Percentiles rank a stretch among this genome's conserved stretches.
These are phyloP conservation scores for Hypothenemus hampei DNA, from an alignment of 1,140 invertebrate genomes.

Conservation along the genomic window DNA sequence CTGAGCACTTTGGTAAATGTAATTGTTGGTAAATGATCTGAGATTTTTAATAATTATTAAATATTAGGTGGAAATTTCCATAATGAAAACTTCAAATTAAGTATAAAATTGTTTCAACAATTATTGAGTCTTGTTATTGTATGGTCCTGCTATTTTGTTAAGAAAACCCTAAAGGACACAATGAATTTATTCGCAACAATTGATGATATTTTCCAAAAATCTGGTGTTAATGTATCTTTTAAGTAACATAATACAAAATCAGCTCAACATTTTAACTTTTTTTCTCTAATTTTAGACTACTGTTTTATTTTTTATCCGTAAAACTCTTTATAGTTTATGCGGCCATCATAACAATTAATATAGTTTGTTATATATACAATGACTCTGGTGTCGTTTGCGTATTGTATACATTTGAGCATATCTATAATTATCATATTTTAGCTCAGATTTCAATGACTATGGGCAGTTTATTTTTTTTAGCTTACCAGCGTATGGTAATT, in stretches of 20 bases:
- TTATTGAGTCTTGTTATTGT: conserved; percentile 1
- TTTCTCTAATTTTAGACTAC: neutral
- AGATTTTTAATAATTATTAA: neutral
- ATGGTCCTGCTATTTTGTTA: conserved; percentile 4
- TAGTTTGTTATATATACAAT: neutral
- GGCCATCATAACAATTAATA: conserved; percentile 2
- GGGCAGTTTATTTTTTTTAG: conserved; percentile 1
- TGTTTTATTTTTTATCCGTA: neutral
- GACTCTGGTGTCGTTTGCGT: neutral
- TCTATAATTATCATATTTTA: conserved; percentile 10
- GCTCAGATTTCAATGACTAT: conserved; percentile 5
- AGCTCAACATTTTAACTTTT: neutral
- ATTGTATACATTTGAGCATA: neutral
- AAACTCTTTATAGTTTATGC: neutral
- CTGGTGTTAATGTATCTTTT: no score
- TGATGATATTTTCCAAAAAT: conserved; percentile 5
- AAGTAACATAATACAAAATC: neutral
- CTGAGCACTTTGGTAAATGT: neutral
- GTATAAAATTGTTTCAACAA: conserved; percentile 9
- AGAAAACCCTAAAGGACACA: neutral
- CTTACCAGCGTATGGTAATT: neutral
- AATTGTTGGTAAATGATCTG: neutral
- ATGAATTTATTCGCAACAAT: conserved; percentile 10
- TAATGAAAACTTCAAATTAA: neutral
- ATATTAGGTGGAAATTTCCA: neutral